phyloP scores from a whole-genome alignment of 35 echinoderm and acorn worm species.

The Strongylocentrotus purpuratus region DNA sequence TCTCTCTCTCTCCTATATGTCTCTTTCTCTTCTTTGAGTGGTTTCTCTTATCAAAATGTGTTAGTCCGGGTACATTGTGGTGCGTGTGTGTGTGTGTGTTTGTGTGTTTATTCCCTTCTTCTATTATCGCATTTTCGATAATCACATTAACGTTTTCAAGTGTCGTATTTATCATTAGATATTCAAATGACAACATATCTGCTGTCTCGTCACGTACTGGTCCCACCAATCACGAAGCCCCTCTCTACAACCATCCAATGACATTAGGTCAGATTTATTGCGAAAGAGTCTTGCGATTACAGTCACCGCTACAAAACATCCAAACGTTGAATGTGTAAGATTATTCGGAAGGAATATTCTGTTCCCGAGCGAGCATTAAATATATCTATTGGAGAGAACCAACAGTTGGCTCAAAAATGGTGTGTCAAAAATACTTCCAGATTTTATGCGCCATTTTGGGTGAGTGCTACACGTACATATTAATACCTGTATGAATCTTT shows the following conservation, averaged over 20 bases:
- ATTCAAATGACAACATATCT: neutral
- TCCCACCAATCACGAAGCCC: neutral
- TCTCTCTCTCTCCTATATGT: no score
- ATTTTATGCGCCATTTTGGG: neutral
- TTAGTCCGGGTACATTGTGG: no score
- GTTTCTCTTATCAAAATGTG: no score
- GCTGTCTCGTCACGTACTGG: neutral
- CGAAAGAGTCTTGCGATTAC: neutral
- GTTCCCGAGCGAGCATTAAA: neutral
- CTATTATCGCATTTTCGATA: no score
- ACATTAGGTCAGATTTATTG: neutral
- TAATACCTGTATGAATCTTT: neutral
- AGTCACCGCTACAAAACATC: neutral
- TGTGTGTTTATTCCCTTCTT: no score
- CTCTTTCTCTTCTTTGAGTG: no score
- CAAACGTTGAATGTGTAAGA: neutral
- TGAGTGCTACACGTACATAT: neutral
- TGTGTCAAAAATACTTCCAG: neutral
- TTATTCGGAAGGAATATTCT: neutral
- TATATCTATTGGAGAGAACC: neutral
- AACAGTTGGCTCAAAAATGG: neutral
- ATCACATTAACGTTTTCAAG: no score
- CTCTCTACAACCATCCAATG: neutral
- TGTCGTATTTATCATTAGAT: neutral
- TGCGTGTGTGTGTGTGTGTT: no score